A percentile compares a stretch with the other conserved stretches of the same genome.
phyloP scores from a whole-genome alignment of 2,888 invertebrate species.

The Sepioteuthis lessoniana region DNA sequence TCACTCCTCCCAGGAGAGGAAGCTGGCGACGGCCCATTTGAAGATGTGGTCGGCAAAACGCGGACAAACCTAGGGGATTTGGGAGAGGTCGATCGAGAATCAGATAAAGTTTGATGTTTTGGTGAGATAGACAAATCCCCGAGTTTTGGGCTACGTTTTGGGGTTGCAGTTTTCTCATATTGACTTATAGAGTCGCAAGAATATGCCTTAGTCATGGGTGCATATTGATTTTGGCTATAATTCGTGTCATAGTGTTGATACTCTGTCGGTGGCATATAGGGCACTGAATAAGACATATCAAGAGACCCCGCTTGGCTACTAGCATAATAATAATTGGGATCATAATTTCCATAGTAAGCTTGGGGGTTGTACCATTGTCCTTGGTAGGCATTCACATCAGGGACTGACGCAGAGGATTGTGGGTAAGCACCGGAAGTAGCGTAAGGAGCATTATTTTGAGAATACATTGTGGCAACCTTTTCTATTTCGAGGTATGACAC shows the following conservation, averaged over 20 bases:
- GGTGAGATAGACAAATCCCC: neutral
- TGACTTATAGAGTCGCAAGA: neutral
- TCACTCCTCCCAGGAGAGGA: neutral
- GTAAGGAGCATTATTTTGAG: neutral
- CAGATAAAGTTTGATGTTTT: neutral
- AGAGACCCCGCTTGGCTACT: neutral
- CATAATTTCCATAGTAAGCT: neutral
- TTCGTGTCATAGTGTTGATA: neutral
- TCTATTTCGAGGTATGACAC: neutral
- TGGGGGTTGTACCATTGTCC: neutral
- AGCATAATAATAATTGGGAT: neutral
- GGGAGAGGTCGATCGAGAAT: neutral
- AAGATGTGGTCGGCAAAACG: neutral
- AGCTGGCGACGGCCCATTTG: neutral
- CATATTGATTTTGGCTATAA: neutral
- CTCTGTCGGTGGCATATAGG: neutral
- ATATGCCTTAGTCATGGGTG: neutral
- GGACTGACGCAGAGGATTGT: neutral
- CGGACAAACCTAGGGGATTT: neutral
- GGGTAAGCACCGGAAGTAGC: neutral
- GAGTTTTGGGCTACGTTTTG: neutral
- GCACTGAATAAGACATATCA: neutral
- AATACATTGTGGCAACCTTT: neutral
- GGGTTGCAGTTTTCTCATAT: neutral
- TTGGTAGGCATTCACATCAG: neutral